Evolutionary conservation across 2,113 vertebrate species (phyloP), one percentile per base, ranked within the genome.

Genomic region (Gobiocypris rarus): DNA sequence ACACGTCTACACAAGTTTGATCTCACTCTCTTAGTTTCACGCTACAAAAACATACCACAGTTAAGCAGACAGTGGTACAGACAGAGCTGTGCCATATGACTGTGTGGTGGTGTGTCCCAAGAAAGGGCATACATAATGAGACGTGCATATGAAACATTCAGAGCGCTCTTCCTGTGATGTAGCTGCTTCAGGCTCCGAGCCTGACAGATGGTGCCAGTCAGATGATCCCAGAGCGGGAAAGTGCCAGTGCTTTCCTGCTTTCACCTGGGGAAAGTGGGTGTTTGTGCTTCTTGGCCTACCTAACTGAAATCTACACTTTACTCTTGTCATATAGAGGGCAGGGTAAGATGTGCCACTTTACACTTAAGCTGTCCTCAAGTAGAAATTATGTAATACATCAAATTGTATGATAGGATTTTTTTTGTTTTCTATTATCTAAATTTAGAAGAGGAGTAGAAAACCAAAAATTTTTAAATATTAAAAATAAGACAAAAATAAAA

Each of bases 41-140:
- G 11, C 28, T 41, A 56, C 45, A 22, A 48, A 43, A 43, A 76
- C 19, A 56, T 24, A 75, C 45, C n/a, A 50, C 28, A 48, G 70
- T 31, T 63, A n/a, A 1, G 5, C 15, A 28, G 22, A 67, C 59
- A 28, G 73, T 2, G 71, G 31, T 41, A 41, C 52, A 63, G 28
- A 75, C 24, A 75, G 41, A 34, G 45, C 8, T 19, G 63, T 24
- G 15, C 43, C 14, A 24, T 63, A 61, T 26, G 73, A 38, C 2
- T 54, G 28, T 67, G 45, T 61, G 56, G 13, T 28, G 8, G 11
- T 76, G 31, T 73, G 59, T 63, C 38, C 41, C 34, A 43, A 84
- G 85, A 86, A 87, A 89, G 80, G 86, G 86, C 88, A 85, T 85
- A 81, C 31, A 83, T 86, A 86, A 87, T 87, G 82, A 86, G 54